Percentiles rank a stretch among this genome's conserved stretches.
phyloP scores from a whole-genome alignment of 2,888 invertebrate species.

The Idaea biselata region DNA sequence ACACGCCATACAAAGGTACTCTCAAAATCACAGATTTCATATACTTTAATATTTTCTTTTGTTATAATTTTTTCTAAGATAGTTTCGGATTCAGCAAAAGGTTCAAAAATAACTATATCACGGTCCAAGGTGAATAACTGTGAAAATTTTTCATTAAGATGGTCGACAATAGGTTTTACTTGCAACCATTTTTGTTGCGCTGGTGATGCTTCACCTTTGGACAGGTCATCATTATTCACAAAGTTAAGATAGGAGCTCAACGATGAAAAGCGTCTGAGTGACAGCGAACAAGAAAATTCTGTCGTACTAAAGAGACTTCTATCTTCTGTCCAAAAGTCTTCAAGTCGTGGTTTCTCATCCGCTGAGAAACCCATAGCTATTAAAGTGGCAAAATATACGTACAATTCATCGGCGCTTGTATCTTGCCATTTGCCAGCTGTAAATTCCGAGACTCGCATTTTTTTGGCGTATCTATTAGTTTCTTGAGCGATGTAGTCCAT shows the following conservation, averaged over 20 bases:
- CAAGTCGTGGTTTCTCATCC: conserved; percentile 23
- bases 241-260: conserved; percentile 24
- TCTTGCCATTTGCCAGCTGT: conserved; percentile 22
- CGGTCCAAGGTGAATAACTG: background rate
- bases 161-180: background rate
- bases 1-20: conserved; percentile 28
- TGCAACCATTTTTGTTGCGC: background rate
- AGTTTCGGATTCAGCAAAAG: conserved; percentile 13
- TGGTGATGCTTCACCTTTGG: background rate
- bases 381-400: conserved; percentile 27
- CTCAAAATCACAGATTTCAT: conserved; percentile 27
- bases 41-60: conserved; percentile 21
- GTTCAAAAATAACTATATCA: conserved; percentile 11
- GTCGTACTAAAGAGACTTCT: conserved; percentile 28
- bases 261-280: conserved; percentile 13
- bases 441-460: conserved; percentile 14
- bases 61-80: conserved; percentile 8
- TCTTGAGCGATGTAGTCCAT: conserved; percentile 33
- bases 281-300: conserved; percentile 21
- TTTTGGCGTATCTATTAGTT: conserved; percentile 37
- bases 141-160: conserved; percentile 3
- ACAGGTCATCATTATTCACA: conserved; percentile 1
- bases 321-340: conserved; percentile 30
- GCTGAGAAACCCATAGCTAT: conserved; percentile 26
- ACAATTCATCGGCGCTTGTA: conserved; percentile 21